Conservation (phyloP, 2,888 invertebrate species). For the Drosophila histrio region DNA sequence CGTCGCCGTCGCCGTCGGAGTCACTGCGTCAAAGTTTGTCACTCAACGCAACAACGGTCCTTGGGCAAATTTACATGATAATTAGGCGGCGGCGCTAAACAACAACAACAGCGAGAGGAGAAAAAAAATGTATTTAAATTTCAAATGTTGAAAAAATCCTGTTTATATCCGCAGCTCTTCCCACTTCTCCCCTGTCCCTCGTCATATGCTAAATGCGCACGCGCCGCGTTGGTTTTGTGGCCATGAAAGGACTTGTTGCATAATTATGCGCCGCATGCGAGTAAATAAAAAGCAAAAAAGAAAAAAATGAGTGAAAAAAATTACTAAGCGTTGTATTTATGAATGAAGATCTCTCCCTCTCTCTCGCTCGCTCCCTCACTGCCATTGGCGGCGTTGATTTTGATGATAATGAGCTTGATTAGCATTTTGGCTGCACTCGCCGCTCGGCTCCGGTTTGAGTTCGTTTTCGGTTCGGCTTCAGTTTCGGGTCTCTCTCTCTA, state of each 20-base stretch:
- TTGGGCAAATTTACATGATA: slow-evolving; percentile 76
- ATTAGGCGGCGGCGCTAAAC: slow-evolving; percentile 66
- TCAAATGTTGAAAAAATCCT: slow-evolving; percentile 77
- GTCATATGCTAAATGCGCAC: slow-evolving; percentile 81
- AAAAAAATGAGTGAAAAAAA: slow-evolving; percentile 30
- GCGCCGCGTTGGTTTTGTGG: slow-evolving; percentile 68
- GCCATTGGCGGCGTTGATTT: slow-evolving; percentile 62
- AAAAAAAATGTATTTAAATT: slow-evolving; percentile 70
- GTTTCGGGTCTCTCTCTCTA: not conserved
- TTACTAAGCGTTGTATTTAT: slow-evolving; percentile 73
- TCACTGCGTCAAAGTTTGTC: slow-evolving; percentile 48
- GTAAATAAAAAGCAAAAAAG: slow-evolving; percentile 41
- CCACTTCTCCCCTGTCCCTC: slow-evolving; percentile 4
- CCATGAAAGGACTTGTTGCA: slow-evolving; percentile 80
- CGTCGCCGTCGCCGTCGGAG: slow-evolving; percentile 1
- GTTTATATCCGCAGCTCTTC: slow-evolving; percentile 47
- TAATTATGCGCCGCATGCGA: slow-evolving; percentile 74
- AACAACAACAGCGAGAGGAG: slow-evolving; percentile 10
- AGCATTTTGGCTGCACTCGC: slow-evolving; percentile 76
- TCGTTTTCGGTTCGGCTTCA: slow-evolving; percentile 2
- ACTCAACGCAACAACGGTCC: slow-evolving; percentile 42
- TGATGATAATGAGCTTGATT: slow-evolving; percentile 80
- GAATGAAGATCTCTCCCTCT: slow-evolving; percentile 68
- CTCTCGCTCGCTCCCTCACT: not conserved
- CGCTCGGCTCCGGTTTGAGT: slow-evolving; percentile 17